Conservation (phyloP, 1,140 invertebrate species). For the Pogonognathellus flavescens region DNA sequence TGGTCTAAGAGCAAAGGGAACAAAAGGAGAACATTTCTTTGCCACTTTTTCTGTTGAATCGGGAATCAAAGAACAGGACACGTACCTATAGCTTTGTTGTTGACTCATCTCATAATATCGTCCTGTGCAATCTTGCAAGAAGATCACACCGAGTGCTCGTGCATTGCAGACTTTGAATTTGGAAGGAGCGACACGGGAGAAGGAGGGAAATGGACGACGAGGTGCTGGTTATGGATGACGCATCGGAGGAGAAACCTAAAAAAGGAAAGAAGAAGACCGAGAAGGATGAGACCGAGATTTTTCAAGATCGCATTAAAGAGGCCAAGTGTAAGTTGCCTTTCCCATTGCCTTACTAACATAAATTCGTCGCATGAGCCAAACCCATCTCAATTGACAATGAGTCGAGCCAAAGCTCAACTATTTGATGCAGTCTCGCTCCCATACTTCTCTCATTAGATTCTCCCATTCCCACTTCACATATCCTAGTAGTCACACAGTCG, state of each 20-base stretch:
- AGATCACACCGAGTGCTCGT: no score
- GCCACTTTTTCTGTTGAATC: no score
- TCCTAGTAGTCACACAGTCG: no score
- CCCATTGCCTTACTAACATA: constrained; percentile 19
- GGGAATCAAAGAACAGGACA: no score
- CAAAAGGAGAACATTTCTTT: no score
- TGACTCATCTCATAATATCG: no score
- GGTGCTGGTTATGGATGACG: background rate
- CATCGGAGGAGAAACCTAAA: constrained; percentile 26
- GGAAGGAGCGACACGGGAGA: background rate
- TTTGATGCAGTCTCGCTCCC: no score
- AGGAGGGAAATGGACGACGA: constrained; percentile 15
- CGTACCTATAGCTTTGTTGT: no score
- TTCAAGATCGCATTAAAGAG: constrained; percentile 58
- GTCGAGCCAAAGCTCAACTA: background rate
- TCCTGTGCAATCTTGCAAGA: no score
- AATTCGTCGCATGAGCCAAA: constrained; percentile 1
- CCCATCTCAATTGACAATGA: background rate
- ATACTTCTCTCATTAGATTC: no score
- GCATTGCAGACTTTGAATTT: background rate
- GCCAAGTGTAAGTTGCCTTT: constrained; percentile 58
- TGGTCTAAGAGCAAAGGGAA: no score
- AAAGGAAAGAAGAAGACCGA: constrained; percentile 46
- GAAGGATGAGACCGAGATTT: constrained; percentile 60
- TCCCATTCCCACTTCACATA: no score